Evolutionary conservation across 2,113 vertebrate genomes (phyloP).

Genomic region (Salvelinus alpinus): DNA sequence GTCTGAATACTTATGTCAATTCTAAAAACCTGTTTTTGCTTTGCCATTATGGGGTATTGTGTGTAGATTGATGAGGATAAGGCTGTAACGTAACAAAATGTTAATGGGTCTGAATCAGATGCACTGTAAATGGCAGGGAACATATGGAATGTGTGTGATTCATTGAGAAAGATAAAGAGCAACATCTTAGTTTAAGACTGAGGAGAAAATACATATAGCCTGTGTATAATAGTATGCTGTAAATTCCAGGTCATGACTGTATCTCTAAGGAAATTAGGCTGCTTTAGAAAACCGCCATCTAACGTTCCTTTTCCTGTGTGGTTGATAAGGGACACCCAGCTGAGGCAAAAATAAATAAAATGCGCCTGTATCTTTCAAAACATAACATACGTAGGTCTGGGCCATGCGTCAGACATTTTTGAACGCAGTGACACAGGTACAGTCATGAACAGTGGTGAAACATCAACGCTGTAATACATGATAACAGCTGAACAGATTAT

Average conservation of each 20-base stretch:
- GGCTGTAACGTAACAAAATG: too few species aligned
- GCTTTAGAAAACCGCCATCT: not conserved
- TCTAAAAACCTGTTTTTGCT: too few species aligned
- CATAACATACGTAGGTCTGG: not conserved
- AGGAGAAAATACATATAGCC: not conserved
- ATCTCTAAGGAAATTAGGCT: not conserved
- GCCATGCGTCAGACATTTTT: not conserved
- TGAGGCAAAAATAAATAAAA: not conserved
- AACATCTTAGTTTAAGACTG: not conserved
- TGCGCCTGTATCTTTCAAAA: not conserved
- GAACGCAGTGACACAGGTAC: not conserved
- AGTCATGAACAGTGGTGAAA: not conserved
- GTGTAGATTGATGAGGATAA: too few species aligned
- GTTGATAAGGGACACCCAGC: not conserved
- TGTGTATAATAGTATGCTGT: not conserved
- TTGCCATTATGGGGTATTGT: too few species aligned
- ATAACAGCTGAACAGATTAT: not conserved
- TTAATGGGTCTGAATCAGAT: not conserved
- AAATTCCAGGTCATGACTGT: not conserved
- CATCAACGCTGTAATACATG: not conserved
- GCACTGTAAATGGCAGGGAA: not conserved
- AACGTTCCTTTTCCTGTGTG: not conserved
- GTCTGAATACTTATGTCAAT: too few species aligned
- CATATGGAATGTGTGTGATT: not conserved
- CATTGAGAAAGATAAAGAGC: not conserved